These are phyloP conservation scores for Myotis lucifugus DNA, from an alignment of 2,113 vertebrate genomes.

Conservation along the genomic window DNA sequence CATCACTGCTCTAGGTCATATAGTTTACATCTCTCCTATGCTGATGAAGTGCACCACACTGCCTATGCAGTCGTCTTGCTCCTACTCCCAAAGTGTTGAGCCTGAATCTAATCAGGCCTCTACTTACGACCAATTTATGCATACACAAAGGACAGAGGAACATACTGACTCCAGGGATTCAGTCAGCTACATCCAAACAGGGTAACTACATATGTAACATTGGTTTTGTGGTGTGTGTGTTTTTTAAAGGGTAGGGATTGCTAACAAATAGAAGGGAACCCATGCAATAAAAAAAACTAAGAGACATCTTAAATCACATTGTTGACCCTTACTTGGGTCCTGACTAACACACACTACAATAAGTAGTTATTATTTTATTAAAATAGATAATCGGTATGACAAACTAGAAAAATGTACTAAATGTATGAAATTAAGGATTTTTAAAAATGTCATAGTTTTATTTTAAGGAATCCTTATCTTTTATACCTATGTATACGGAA, in stretches of 20 bases:
- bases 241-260: background rate
- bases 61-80: background rate
- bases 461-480: conserved; percentile 6
- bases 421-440: background rate
- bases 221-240: background rate
- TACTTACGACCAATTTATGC: background rate
- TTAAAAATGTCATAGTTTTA: background rate
- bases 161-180: background rate
- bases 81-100: background rate
- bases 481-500: background rate
- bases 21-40: background rate
- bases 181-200: conserved; percentile 4
- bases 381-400: background rate
- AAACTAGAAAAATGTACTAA: background rate
- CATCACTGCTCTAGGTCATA: background rate
- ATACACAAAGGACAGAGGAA: background rate
- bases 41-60: background rate
- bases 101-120: background rate
- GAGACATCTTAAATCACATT: background rate
- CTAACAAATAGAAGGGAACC: background rate
- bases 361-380: background rate
- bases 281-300: background rate
- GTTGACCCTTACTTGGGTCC: background rate
- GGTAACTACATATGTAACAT: background rate
- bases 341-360: background rate